These are phyloP conservation scores for Diuraphis noxia DNA, from an alignment of 1,140 invertebrate genomes.

Conservation along the genomic window DNA sequence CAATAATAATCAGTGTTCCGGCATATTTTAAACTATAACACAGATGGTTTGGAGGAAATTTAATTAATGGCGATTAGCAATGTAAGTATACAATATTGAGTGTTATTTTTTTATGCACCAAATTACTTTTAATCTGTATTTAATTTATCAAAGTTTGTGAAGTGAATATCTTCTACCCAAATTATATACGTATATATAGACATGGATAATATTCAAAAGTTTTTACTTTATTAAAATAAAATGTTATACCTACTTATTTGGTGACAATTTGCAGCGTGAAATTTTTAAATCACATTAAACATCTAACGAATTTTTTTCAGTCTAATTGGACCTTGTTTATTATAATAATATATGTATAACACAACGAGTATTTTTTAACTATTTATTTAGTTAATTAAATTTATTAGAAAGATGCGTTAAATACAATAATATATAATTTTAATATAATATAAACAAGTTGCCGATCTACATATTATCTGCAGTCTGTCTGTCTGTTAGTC, in stretches of 20 bases:
- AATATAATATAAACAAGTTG: background rate
- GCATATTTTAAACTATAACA: background rate
- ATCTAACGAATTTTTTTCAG: background rate
- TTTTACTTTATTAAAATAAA: slow-evolving; percentile 3
- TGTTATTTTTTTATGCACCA: background rate
- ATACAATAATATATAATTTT: background rate
- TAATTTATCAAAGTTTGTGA: background rate
- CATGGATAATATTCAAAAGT: background rate
- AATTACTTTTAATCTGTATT: background rate
- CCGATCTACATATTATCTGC: background rate
- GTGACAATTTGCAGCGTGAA: background rate
- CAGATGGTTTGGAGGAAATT: background rate
- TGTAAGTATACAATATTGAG: background rate
- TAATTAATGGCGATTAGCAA: background rate
- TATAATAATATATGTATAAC: background rate
- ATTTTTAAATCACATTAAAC: background rate
- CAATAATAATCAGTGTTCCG: background rate
- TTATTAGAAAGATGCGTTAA: background rate
- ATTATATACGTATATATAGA: background rate
- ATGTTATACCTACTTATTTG: background rate
- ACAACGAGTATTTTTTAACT: background rate
- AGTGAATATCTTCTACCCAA: background rate
- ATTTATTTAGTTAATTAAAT: background rate
- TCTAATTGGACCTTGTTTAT: background rate
- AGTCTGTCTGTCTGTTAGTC: background rate